Percentiles rank a stretch among this genome's conserved stretches.
These are phyloP conservation scores for Phyllostomus hastatus DNA, from an alignment of 2,113 vertebrate genomes.

Conservation along the genomic window DNA sequence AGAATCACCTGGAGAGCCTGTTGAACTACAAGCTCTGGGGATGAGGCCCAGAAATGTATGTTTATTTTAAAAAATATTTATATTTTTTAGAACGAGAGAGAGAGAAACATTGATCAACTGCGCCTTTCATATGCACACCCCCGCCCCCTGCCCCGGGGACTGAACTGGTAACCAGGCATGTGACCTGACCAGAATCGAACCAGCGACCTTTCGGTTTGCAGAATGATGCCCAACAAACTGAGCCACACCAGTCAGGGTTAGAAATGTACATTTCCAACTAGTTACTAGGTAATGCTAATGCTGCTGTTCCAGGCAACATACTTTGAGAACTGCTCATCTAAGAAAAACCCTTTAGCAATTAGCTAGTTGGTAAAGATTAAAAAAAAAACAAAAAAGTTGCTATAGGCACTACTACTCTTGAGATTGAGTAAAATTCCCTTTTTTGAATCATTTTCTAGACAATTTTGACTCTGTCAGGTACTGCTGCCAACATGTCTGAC, in stretches of 20 bases:
- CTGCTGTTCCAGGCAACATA: not conserved
- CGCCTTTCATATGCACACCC: too few species aligned
- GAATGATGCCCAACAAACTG: too few species aligned
- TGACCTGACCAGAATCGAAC: too few species aligned
- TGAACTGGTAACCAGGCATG: too few species aligned
- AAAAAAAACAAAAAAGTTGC: not conserved
- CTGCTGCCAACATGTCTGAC: slow-evolving; percentile 48
- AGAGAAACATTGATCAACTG: too few species aligned
- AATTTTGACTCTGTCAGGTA: not conserved
- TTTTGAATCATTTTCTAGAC: slow-evolving; percentile 10
- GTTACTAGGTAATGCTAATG: not conserved
- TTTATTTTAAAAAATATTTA: too few species aligned
- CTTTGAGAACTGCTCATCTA: not conserved
- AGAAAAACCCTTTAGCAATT: slow-evolving; percentile 22
- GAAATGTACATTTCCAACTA: not conserved
- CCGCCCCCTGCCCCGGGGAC: too few species aligned
- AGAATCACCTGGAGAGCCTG: not conserved
- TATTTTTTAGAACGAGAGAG: too few species aligned
- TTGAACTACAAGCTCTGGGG: not conserved
- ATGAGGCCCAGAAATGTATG: not conserved
- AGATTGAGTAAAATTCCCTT: slow-evolving; percentile 46
- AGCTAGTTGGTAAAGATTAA: not conserved
- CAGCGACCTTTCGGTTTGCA: too few species aligned
- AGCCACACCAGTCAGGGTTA: too few species aligned
- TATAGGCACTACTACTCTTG: not conserved